phyloP scores from a whole-genome alignment of 1,140 invertebrate species.

The Papilio dardanus region DNA sequence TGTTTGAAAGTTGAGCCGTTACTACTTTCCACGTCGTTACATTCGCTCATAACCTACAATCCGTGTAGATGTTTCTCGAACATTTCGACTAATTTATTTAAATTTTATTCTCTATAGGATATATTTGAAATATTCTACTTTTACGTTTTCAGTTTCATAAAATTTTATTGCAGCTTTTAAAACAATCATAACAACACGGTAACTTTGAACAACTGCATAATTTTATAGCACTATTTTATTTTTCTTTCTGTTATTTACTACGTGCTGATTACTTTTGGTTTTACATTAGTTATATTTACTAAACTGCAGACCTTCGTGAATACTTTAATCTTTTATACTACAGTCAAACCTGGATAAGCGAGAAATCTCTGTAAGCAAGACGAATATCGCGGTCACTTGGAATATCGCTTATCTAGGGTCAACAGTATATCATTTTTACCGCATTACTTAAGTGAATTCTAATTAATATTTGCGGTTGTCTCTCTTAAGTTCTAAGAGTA shows the following conservation, averaged over 20 bases:
- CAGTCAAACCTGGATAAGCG: background rate
- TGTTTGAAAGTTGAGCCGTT: conserved; percentile 38
- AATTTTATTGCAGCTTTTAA: conserved; percentile 12
- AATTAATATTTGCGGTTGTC: too few relatives aligned
- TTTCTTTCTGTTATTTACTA: background rate
- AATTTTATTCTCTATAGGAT: conserved; percentile 26
- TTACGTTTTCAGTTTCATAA: conserved; percentile 5
- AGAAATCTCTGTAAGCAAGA: too few relatives aligned
- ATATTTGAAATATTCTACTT: conserved; percentile 1
- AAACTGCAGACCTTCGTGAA: background rate
- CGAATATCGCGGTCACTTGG: too few relatives aligned
- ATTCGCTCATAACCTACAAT: conserved; percentile 34
- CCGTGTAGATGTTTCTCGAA: conserved; percentile 28
- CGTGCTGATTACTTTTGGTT: background rate
- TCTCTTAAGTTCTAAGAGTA: background rate
- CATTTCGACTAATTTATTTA: conserved; percentile 31
- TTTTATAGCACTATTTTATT: background rate
- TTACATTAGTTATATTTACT: background rate
- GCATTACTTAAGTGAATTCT: too few relatives aligned
- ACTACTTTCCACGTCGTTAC: conserved; percentile 37
- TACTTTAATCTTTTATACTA: background rate
- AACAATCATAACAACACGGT: background rate
- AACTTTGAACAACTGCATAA: background rate
- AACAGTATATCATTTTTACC: too few relatives aligned
- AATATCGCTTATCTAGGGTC: too few relatives aligned